Conservation (phyloP, 2,113 vertebrate genomes). For the Solea solea region DNA sequence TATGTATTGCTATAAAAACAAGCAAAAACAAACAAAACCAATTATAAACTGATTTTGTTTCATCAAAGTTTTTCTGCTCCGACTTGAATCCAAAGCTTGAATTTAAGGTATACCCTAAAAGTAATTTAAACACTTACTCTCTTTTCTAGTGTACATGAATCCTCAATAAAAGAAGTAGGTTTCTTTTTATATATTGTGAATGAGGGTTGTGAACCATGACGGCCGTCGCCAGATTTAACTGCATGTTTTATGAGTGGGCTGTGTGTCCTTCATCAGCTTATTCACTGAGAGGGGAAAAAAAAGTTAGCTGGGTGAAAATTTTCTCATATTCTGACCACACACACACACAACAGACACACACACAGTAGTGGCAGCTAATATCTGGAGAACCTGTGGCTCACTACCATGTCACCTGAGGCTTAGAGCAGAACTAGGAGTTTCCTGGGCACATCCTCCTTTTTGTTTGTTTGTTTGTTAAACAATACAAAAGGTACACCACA, state of each 20-base stretch:
- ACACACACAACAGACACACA: not conserved
- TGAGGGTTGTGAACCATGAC: not conserved
- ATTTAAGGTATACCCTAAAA: too few relatives aligned
- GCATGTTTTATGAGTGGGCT: not conserved
- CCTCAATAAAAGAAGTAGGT: too few relatives aligned
- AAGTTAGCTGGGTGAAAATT: not conserved
- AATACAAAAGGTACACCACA: not conserved
- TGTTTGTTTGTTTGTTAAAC: slow-evolving; percentile 15
- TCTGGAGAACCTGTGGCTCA: slow-evolving; percentile 62
- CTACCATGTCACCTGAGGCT: slow-evolving; percentile 70
- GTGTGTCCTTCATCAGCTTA: not conserved
- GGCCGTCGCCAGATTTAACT: not conserved
- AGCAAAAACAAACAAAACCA: too few relatives aligned
- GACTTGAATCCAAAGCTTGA: too few relatives aligned
- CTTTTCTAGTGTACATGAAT: too few relatives aligned
- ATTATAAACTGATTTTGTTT: too few relatives aligned
- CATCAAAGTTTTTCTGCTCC: too few relatives aligned
- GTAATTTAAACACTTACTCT: too few relatives aligned
- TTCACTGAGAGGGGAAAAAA: not conserved
- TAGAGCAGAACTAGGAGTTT: slow-evolving; percentile 55
- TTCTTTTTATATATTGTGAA: not conserved
- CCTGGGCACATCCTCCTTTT: slow-evolving; percentile 27
- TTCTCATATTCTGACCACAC: not conserved
- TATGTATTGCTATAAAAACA: too few relatives aligned
- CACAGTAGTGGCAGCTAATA: slow-evolving; percentile 37